These are phyloP conservation scores for Nemapogon koenigi DNA, from an alignment of 2,888 invertebrate genomes.

Conservation along the genomic window DNA sequence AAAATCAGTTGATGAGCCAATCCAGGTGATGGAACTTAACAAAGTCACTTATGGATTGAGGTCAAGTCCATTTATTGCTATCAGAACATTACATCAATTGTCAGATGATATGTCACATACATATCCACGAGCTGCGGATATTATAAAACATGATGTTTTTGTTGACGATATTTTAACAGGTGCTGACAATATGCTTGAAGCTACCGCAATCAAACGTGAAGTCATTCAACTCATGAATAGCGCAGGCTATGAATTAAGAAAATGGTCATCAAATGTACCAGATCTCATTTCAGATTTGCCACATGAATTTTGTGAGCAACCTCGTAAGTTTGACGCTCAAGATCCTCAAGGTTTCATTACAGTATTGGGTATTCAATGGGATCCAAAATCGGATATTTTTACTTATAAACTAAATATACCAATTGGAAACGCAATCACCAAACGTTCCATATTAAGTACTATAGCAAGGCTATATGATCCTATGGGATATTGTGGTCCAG, in stretches of 20 bases:
- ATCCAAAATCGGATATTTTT: conserved; percentile 6
- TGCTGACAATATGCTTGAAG: conserved; percentile 1
- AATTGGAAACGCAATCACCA: neutral
- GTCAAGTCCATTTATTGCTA: conserved; percentile 11
- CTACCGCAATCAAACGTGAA: neutral
- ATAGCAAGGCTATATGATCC: conserved; percentile 2
- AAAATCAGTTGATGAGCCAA: neutral
- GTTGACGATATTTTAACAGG: conserved; percentile 7
- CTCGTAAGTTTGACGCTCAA: conserved; percentile 4
- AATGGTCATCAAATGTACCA: conserved; percentile 8
- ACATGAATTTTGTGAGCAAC: conserved; percentile 4
- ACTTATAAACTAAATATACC: conserved; percentile 5
- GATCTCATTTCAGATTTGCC: conserved; percentile 5
- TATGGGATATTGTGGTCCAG: neutral
- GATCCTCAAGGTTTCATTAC: conserved; percentile 4
- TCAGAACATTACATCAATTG: conserved; percentile 7
- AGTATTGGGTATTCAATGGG: conserved; percentile 11
- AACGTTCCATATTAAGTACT: neutral
- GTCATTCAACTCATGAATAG: conserved; percentile 1
- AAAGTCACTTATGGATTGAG: conserved; percentile 11
- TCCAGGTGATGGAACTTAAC: conserved; percentile 2
- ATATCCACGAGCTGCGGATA: conserved; percentile 1
- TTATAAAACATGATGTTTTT: neutral
- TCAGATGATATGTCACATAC: conserved; percentile 1
- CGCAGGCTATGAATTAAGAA: conserved; percentile 8